Evolutionary conservation across 2,113 vertebrate genomes (phyloP), one percentile per base, ranked within the genome.

Genomic region (Pygoscelis adeliae): DNA sequence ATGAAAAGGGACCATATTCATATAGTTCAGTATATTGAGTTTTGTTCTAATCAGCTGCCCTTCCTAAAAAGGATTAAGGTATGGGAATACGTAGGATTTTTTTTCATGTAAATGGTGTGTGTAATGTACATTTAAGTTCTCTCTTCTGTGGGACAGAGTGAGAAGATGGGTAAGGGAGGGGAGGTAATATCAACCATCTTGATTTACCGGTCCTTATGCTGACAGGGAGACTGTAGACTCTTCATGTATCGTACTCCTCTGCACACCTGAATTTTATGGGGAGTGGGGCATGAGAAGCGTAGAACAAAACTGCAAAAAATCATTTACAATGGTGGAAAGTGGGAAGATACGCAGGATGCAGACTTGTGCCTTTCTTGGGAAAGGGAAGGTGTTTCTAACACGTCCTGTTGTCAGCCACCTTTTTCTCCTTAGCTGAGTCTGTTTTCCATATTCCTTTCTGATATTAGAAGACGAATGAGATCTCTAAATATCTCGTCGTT

Each of bases 181-280:
- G 34, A 49, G 49, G 44, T n/a, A n/a, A 5, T 23, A 55, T 4
- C 40, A 36, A 14, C 10, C 38, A 23, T 12, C n/a, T 53, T 36
- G 52, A 32, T 36, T 34, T 79, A 27, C 25, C 71, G 55, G 30
- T 30, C 56, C 17, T 56, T 27, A 4, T 3, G 30, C 46, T 3
- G 4, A 21, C 23, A 36, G 79, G 15, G 56, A n/a, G 30, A 4
- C 17, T 16, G 0, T 6, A 32, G 17, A 27, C 22, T 38, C 0
- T 29, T 72, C 11, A 12, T 1, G 1, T 21, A 1, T 56, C 30
- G 34, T 49, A 1, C 59, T 71, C 32, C n/a, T 56, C 62, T 42
- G 20, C 29, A 66, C 5, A 34, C 29, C 40, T 65, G 44, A 42
- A 21, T 49, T 44, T 36, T 23, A 17, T 6, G 19, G 34, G 18